phyloP scores from a whole-genome alignment of 2,113 vertebrate genomes.

The Cyphomyrus discorhynchus region DNA sequence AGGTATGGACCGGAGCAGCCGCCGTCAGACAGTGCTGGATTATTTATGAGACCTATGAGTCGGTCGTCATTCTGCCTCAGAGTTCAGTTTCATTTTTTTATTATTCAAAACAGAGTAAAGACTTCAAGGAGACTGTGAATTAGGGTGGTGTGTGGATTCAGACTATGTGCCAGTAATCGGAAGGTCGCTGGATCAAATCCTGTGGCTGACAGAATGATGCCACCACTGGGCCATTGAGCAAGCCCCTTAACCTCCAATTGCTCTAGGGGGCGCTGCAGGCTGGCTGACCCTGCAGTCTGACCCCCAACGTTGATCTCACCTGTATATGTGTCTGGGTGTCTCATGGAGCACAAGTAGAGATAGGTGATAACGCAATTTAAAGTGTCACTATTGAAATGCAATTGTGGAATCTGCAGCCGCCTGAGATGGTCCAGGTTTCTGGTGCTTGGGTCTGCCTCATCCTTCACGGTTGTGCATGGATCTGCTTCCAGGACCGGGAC shows the following conservation, averaged over 20 bases:
- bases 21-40: neutral
- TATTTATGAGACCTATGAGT: neutral
- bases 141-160: neutral
- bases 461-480: neutral
- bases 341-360: neutral
- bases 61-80: neutral
- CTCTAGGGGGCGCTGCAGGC: neutral
- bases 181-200: neutral
- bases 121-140: neutral
- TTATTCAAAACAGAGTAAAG: neutral
- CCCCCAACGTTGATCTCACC: neutral
- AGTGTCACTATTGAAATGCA: neutral
- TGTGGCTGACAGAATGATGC: neutral
- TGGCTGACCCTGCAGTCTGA: neutral
- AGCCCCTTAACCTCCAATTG: neutral
- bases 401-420: neutral
- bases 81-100: neutral
- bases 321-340: neutral
- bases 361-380: neutral
- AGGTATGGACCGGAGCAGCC: constrained; percentile 57
- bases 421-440: neutral
- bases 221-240: neutral
- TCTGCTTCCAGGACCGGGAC: constrained; percentile 72
- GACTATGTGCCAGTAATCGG: neutral
- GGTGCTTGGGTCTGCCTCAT: neutral